Base-by-base conservation (phyloP, 2,797 vertebrate species). In the Labeo calbasu region DNA sequence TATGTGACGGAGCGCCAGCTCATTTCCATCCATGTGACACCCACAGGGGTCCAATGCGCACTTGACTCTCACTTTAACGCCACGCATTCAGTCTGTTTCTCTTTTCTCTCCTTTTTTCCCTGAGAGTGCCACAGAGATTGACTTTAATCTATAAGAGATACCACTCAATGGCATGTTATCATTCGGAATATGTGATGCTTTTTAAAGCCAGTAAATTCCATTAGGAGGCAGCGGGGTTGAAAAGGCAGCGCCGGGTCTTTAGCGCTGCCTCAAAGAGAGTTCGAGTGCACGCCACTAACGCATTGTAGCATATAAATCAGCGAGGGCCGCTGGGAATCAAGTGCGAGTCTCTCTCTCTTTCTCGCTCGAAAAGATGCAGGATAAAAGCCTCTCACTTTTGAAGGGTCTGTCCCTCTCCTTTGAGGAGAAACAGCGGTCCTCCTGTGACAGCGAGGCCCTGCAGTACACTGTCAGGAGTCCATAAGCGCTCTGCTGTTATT, bases 271-370 rank as follows among this genome's bases (percentile, higher is more conserved):
- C 84, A 88, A 88, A 87, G 83, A 84, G 86, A 85, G 85, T 89
- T 91, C 90, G 89, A 90, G 86, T 87, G 86, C 83, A 50, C 32
- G 55, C 36, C 87, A 89, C 89, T 90, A 88, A 91, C 88, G 77
- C 77, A 83, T 83, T 83, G 77, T 88, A 89, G 88, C 88, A 75
- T 88, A 91, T 89, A 89, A 93, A 93, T 95, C 90, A 90, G 82
- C 88, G 79, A 82, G 83, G 82, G 86, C 91, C 90, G 87, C 86
- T 89, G 91, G 92, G 92, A 94, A 94, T 91, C 88, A 89, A 89
- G 89, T 89, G 88, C 87, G 88, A 90, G 90, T 73, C 0, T 73
- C 69, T 82, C 55, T 23, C 48, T 68, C 53, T 36, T 40, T 63
- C 55, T 46, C 40, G 14, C 82, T 59, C 46, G 81, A 57, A 65